Conservation (phyloP, 2,113 vertebrate species). For the Pygoscelis adeliae region DNA sequence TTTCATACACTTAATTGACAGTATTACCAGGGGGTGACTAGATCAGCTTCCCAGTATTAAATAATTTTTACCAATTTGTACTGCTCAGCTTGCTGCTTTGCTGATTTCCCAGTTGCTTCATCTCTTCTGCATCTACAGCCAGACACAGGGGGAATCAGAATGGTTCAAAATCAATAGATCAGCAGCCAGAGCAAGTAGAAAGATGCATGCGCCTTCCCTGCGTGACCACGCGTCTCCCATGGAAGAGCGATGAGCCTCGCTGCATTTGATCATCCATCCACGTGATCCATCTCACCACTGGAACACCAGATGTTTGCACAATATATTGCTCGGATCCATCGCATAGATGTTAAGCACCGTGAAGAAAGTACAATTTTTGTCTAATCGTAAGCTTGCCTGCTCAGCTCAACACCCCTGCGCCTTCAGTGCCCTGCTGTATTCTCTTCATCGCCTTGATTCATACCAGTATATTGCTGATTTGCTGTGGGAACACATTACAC, state of each 20-base stretch:
- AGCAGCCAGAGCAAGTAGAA: neutral
- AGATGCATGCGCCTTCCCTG: neutral
- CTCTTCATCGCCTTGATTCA: neutral
- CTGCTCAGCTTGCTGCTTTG: constrained; percentile 52
- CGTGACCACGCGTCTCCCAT: neutral
- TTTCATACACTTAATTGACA: constrained; percentile 55
- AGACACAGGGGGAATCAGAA: neutral
- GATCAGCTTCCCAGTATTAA: constrained; percentile 48
- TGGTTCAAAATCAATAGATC: neutral
- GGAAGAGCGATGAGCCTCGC: neutral
- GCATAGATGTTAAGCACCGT: neutral
- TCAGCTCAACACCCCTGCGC: neutral
- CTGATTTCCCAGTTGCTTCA: constrained; percentile 63
- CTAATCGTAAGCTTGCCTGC: neutral
- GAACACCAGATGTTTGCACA: neutral
- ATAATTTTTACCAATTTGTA: constrained; percentile 60
- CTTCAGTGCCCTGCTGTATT: neutral
- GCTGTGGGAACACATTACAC: neutral
- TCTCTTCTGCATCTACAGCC: constrained; percentile 7
- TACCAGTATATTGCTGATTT: neutral
- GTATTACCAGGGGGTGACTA: constrained; percentile 28
- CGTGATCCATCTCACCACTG: neutral
- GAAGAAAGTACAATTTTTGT: neutral
- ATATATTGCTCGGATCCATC: neutral
- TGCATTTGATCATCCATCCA: neutral